Evolutionary conservation across 2,797 vertebrate species (phyloP).

Genomic region (Pipistrellus nathusii): DNA sequence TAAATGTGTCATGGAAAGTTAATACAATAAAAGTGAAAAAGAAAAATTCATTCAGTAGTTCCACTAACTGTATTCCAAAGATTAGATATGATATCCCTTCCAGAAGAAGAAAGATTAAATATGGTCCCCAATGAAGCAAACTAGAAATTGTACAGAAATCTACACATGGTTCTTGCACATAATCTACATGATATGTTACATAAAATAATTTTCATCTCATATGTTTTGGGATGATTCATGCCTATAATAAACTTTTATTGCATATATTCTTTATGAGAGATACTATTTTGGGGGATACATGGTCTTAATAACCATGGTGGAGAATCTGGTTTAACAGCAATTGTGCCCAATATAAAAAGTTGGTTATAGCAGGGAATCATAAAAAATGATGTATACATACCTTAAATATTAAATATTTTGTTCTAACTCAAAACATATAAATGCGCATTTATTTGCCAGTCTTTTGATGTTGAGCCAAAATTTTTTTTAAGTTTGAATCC

Average conservation of each 20-base stretch:
- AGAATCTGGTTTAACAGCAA: background rate
- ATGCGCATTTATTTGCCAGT: constrained; percentile 4
- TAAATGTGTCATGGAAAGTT: constrained; percentile 35
- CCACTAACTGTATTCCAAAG: constrained; percentile 13
- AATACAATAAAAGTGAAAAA: background rate
- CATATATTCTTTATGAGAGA: constrained; percentile 14
- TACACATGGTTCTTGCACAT: background rate
- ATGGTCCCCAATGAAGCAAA: background rate
- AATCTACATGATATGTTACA: background rate
- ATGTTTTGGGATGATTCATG: constrained; percentile 32
- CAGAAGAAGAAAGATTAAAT: constrained; percentile 1
- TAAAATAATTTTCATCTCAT: constrained; percentile 23
- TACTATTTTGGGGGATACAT: background rate
- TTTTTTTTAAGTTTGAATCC: constrained; percentile 18
- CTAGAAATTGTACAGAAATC: background rate
- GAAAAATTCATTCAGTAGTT: background rate
- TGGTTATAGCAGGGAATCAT: constrained; percentile 24
- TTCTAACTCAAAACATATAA: constrained; percentile 65
- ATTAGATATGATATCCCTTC: background rate
- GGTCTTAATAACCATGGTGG: background rate
- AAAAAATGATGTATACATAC: constrained; percentile 50
- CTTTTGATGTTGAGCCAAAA: constrained; percentile 47
- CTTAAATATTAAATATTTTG: constrained; percentile 65
- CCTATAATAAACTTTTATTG: background rate
- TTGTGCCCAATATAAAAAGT: background rate